These are phyloP conservation scores for Neodon shergylaensis DNA, from an alignment of 2,113 vertebrate species.

Conservation along the genomic window DNA sequence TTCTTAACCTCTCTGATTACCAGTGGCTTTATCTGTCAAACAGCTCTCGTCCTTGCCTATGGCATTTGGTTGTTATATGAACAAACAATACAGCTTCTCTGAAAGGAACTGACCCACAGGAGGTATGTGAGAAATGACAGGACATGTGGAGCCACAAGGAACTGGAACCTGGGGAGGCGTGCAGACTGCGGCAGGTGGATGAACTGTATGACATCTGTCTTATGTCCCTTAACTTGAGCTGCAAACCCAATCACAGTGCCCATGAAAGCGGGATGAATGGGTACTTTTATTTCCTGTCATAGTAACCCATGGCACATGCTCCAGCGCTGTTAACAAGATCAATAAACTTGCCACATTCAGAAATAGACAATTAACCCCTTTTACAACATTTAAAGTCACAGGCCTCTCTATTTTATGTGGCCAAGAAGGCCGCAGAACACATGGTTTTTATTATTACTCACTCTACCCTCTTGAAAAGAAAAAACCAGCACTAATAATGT, in stretches of 20 bases:
- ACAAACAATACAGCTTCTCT: background rate
- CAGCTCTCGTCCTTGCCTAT: background rate
- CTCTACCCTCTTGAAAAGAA: background rate
- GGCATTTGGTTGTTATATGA: background rate
- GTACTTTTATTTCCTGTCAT: slow-evolving; percentile 71
- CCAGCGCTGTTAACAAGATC: slow-evolving; percentile 86
- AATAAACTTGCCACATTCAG: slow-evolving; percentile 88
- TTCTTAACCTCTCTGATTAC: background rate
- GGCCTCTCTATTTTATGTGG: slow-evolving; percentile 71
- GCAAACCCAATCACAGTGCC: background rate
- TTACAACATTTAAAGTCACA: slow-evolving; percentile 80
- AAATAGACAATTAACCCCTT: slow-evolving; percentile 85
- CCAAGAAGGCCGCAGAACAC: slow-evolving; percentile 53
- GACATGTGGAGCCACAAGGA: background rate
- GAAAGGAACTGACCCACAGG: background rate
- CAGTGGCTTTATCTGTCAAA: slow-evolving; percentile 28
- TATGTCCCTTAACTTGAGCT: background rate
- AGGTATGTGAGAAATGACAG: background rate
- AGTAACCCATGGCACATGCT: slow-evolving; percentile 77
- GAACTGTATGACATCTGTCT: background rate
- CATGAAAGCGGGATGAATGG: slow-evolving; percentile 39
- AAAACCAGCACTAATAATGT: slow-evolving; percentile 77
- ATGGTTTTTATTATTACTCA: slow-evolving; percentile 83
- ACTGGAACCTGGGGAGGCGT: background rate
- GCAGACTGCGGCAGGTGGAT: background rate